Conservation (phyloP, 2,888 invertebrate species). For the Pandemis cinnamomeana region DNA sequence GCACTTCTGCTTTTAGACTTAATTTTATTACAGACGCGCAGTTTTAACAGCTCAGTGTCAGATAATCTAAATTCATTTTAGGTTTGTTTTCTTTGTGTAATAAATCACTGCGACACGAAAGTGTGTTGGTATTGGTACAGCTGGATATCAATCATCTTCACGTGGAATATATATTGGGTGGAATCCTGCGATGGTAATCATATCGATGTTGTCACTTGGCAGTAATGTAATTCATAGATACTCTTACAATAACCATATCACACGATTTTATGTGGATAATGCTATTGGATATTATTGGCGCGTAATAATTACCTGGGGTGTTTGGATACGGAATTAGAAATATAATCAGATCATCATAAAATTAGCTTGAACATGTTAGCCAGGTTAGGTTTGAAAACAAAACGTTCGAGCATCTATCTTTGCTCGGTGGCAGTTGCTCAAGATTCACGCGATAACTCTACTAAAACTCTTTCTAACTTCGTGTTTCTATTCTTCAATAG, state of each 20-base stretch:
- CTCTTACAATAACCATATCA: conserved; percentile 25
- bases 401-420: conserved; percentile 56
- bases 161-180: conserved; percentile 34
- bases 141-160: conserved; percentile 42
- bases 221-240: conserved; percentile 40
- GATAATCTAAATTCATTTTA: conserved; percentile 18
- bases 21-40: conserved; percentile 21
- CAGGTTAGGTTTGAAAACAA: conserved; percentile 53
- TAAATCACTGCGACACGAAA: conserved; percentile 31
- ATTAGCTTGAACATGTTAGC: conserved; percentile 20
- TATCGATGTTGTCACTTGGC: conserved; percentile 41
- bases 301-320: conserved; percentile 17
- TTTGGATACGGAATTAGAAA: not conserved
- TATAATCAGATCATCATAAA: not conserved
- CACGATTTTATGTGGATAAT: conserved; percentile 21
- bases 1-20: conserved; percentile 28
- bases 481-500: conserved; percentile 53
- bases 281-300: conserved; percentile 24
- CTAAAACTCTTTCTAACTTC: conserved; percentile 47
- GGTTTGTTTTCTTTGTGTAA: conserved; percentile 19
- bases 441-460: conserved; percentile 58
- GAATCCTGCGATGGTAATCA: conserved; percentile 38
- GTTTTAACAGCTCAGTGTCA: conserved; percentile 8
- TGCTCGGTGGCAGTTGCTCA: conserved; percentile 60
- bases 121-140: conserved; percentile 16